Conservation (phyloP, 2,113 vertebrate genomes). For the Hippocampus mohnikei region DNA sequence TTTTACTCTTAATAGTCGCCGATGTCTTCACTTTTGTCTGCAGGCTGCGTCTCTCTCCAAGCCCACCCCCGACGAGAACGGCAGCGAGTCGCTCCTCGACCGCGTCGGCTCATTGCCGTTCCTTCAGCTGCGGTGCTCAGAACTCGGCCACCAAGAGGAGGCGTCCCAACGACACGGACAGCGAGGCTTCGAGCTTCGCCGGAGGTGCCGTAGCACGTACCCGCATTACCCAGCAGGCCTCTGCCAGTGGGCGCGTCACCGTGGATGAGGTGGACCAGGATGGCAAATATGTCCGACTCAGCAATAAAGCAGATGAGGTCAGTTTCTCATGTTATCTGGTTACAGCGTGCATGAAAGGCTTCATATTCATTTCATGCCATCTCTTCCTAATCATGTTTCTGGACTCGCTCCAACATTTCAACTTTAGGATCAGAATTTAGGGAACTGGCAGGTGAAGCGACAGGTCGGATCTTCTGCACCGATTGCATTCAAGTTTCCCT, state of each 20-base stretch:
- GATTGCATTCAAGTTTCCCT: slow-evolving; percentile 85
- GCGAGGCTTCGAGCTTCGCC: slow-evolving; percentile 71
- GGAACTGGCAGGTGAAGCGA: slow-evolving; percentile 92
- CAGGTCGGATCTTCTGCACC: slow-evolving; percentile 81
- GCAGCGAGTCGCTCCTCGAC: slow-evolving; percentile 67
- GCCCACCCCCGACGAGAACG: slow-evolving; percentile 76
- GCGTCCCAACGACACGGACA: slow-evolving; percentile 81
- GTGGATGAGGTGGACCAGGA: slow-evolving; percentile 97
- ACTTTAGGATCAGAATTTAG: slow-evolving; percentile 86
- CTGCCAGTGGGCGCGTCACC: slow-evolving; percentile 85
- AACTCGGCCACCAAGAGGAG: slow-evolving; percentile 81
- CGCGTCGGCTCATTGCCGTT: slow-evolving; percentile 43
- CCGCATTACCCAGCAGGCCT: slow-evolving; percentile 89
- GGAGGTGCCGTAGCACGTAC: slow-evolving; percentile 75
- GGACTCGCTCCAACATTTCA: not conserved
- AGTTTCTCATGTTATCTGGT: slow-evolving; percentile 2
- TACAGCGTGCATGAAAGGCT: no score
- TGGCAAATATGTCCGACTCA: slow-evolving; percentile 88
- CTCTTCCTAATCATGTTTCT: not conserved
- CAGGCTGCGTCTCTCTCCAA: slow-evolving; percentile 91
- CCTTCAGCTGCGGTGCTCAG: slow-evolving; percentile 29
- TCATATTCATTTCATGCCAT: not conserved
- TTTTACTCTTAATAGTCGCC: no score
- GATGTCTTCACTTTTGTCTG: not conserved
- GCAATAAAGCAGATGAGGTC: slow-evolving; percentile 93